phyloP scores from a whole-genome alignment of 2,113 vertebrate genomes.

The Daphoenositta chrysoptera region DNA sequence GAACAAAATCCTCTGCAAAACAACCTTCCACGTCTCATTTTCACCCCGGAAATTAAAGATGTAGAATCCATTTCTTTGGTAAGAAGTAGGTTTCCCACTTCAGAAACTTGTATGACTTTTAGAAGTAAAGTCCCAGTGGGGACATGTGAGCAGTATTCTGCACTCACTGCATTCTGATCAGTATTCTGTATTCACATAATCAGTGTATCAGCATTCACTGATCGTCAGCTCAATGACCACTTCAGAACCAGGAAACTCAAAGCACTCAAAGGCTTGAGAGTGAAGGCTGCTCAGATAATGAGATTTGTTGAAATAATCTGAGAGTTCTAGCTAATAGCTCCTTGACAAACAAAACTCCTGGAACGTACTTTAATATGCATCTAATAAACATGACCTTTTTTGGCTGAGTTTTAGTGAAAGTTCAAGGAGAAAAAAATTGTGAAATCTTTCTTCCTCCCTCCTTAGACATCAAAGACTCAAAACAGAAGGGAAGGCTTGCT shows the following conservation, averaged over 20 bases:
- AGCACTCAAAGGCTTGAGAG: neutral
- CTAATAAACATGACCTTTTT: neutral
- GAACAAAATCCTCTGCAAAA: neutral
- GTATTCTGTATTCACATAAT: neutral
- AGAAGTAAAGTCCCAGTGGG: neutral
- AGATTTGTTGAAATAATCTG: neutral
- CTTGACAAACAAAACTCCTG: neutral
- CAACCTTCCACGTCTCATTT: neutral
- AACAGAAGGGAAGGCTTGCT: neutral
- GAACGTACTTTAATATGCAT: neutral
- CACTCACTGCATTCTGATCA: neutral
- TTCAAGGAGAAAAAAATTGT: neutral
- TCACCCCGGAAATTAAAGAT: neutral
- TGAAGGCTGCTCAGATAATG: neutral
- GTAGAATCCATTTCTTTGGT: neutral
- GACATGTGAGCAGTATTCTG: neutral
- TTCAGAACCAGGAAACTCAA: neutral
- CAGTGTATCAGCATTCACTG: neutral
- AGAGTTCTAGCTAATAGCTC: neutral
- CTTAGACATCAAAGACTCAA: neutral
- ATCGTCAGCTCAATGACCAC: neutral
- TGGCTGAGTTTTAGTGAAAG: neutral
- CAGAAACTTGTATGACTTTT: neutral
- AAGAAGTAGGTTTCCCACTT: neutral
- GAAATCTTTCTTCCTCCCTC: neutral